Base-by-base conservation (phyloP, 2,113 vertebrate genomes). In the Grammomys surdaster region DNA sequence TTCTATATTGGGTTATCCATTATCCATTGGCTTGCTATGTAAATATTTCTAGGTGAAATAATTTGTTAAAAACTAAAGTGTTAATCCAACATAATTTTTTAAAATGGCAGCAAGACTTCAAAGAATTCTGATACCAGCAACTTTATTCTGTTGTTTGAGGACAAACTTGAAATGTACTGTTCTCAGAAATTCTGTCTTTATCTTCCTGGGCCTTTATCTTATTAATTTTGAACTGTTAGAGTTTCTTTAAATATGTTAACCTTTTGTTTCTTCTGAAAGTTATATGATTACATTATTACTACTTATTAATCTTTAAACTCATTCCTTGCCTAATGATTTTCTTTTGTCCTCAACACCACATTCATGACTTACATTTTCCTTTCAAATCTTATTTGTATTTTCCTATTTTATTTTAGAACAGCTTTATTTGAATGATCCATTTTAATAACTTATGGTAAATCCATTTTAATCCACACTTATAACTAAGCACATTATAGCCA, bases 401-500 rank as follows among this genome's bases (percentile, higher is more conserved):
- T 90, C 19, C 24, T 80, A 40, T 26, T 85, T 76, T 80, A 91
- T 67, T 91, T 3, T 6, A 82, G 10, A 13, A 69, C 6, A 77
- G n/a, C 3, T 92, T 94, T 91, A 89, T 7, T 46, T 56, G 56
- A 85, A 93, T 77, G 75, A 36, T 95, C 2, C 9, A 91, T 78
- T 51, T 48, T 80, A 75, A 90, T 84, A 4, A 43, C 3, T 60
- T 89, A 20, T 84, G 90, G 40, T 73, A 22, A 73, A 73, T 40
- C n/a, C n/a, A 40, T 73, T 73, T 73, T 73, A 73, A 73, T 31
- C 48, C 90, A 56, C 46, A 94, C 78, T 94, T 65, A 36, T 88
- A 78, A 94, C 80, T 88, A 28, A 69, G 58, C 60, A 24, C 36
- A 54, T 40, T 86, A 73, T 73, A 89, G 1, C n/a, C 72, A 81